Conservation (phyloP, 2,797 vertebrate genomes). For the Dendrocincla tyrannina region DNA sequence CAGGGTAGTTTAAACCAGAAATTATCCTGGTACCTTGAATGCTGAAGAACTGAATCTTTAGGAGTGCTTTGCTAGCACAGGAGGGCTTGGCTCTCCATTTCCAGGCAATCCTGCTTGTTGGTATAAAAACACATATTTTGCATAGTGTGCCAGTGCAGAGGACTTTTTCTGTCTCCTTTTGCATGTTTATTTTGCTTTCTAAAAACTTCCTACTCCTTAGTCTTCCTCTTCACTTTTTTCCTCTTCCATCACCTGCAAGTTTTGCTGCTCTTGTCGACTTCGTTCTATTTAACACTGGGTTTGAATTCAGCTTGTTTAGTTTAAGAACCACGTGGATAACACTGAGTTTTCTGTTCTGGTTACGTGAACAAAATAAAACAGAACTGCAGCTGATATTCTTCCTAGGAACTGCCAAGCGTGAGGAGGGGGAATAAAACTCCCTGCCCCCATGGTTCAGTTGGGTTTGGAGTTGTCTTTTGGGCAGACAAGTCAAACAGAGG, state of each 20-base stretch:
- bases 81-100: neutral
- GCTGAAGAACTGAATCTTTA: conserved; percentile 1
- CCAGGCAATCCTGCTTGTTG: neutral
- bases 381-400: neutral
- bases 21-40: neutral
- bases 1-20: neutral
- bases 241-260: neutral
- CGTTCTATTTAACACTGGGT: neutral
- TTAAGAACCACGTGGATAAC: neutral
- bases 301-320: neutral
- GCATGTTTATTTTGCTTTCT: neutral
- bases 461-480: neutral
- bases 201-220: neutral
- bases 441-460: neutral
- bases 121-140: neutral
- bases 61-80: neutral
- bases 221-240: neutral
- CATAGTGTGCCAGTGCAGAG: neutral
- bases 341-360: neutral
- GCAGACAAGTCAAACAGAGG: neutral
- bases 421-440: neutral
- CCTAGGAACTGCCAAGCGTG: neutral
- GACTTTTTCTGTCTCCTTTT: neutral
- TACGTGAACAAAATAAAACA: neutral
- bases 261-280: neutral